Evolutionary conservation across 2,113 vertebrate species (phyloP), one percentile per base, ranked within the genome.

Genomic region (Megaceryle torquata): DNA sequence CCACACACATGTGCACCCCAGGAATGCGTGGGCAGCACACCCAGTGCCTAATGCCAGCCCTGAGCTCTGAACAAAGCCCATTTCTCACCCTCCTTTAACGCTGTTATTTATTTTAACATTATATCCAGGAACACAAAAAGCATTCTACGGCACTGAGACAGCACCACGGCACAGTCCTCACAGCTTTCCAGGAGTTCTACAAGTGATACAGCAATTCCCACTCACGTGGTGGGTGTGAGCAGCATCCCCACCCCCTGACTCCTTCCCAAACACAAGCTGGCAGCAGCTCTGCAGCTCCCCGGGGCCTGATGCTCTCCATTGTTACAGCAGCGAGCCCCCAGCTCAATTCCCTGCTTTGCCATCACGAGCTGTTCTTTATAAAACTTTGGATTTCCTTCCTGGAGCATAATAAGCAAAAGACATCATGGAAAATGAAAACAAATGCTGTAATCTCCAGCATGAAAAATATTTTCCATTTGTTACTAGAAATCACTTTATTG

Each of bases 381-480:
- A 80, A 90, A 76, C 41, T 71, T 72, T 59, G 82, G 76, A 72
- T 82, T 86, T 39, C n/a, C 44, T 76, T 95, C 60, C 83, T 76
- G 69, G 33, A 91, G 88, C 26, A 29, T 46, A 95, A 94, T 15
- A n/a, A 95, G 65, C 72, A 94, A 88, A 96, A 82, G 15, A 59
- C 28, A 65, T 50, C 65, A 88, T 1, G 20, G 65, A 82, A 88
- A 82, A 95, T 25, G 72, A 87, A 93, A 97, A 95, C 69, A 88
- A 97, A 95, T 43, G 82, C 50, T 54, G 65, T 57, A 43, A 86
- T 90, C 82, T 88, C 76, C 43, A 68, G 41, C 35, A 90, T 71
- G 88, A 93, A 65, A 78, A 91, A 33, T 43, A 86, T 78, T 94
- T 94, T 84, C 90, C 70, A 33, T 82, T 91, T 86, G 48, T 91